phyloP scores from a whole-genome alignment of 2,888 invertebrate species.

The Physocephala rufipes region DNA sequence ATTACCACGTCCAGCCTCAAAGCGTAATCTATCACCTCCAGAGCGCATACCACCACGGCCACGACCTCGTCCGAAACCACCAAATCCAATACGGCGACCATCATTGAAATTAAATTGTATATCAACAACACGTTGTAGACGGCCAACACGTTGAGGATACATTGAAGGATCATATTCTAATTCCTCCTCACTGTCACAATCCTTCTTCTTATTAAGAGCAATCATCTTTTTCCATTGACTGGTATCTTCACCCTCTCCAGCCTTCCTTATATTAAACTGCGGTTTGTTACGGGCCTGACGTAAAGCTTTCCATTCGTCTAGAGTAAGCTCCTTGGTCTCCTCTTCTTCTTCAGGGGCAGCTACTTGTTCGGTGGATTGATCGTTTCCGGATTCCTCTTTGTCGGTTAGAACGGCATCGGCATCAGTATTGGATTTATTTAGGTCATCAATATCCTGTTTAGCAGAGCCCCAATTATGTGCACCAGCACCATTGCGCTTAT shows the following conservation, averaged over 20 bases:
- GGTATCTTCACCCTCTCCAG: slow-evolving; percentile 92
- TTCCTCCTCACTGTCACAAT: slow-evolving; percentile 74
- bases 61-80: slow-evolving; percentile 67
- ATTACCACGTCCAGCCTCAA: slow-evolving; percentile 48
- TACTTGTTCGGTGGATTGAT: slow-evolving; percentile 65
- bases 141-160: slow-evolving; percentile 86
- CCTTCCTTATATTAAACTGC: slow-evolving; percentile 89
- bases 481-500: slow-evolving; percentile 94
- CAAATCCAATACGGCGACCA: slow-evolving; percentile 75
- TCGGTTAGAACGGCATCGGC: slow-evolving; percentile 52
- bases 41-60: slow-evolving; percentile 49
- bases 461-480: slow-evolving; percentile 96
- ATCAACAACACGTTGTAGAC: slow-evolving; percentile 85
- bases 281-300: slow-evolving; percentile 81
- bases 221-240: slow-evolving; percentile 94
- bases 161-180: slow-evolving; percentile 78
- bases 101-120: slow-evolving; percentile 90
- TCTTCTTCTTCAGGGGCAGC: slow-evolving; percentile 71
- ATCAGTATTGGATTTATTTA: slow-evolving; percentile 53
- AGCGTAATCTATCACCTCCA: slow-evolving; percentile 45
- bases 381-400: slow-evolving; percentile 63
- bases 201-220: slow-evolving; percentile 74
- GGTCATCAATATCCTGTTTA: slow-evolving; percentile 84
- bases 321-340: slow-evolving; percentile 86
- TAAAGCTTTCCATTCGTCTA: slow-evolving; percentile 94